Percentiles rank a stretch among this genome's conserved stretches.
Evolutionary conservation across 2,797 vertebrate species (phyloP).

Genomic region (Paramormyrops hopkinsi): DNA sequence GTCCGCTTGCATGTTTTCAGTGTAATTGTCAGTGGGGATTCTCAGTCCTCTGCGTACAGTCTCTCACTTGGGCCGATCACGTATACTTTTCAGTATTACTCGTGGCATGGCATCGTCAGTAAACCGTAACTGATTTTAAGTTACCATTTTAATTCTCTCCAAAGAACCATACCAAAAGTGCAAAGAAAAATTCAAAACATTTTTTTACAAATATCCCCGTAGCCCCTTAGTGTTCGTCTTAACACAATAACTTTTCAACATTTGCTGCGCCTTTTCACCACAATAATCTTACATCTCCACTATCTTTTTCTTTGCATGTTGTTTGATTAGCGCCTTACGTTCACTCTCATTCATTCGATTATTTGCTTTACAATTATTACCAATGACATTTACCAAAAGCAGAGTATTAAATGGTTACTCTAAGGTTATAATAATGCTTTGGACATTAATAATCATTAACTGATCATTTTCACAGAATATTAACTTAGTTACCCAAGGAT

Average conservation of each 20-base stretch:
- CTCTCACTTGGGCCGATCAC: background rate
- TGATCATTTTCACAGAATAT: background rate
- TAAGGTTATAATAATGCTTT: background rate
- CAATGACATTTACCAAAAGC: background rate
- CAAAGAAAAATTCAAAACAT: background rate
- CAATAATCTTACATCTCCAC: background rate
- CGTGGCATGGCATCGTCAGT: background rate
- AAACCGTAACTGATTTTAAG: background rate
- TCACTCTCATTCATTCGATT: background rate
- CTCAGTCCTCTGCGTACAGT: background rate
- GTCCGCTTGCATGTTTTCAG: constrained; percentile 8
- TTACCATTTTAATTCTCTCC: background rate
- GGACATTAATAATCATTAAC: background rate
- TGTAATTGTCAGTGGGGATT: constrained; percentile 6
- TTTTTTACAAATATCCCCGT: background rate
- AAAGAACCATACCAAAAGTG: background rate
- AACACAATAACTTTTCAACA: background rate
- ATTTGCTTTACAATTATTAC: background rate
- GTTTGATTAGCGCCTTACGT: background rate
- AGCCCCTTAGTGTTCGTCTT: background rate
- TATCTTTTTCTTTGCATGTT: background rate
- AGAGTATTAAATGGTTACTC: background rate
- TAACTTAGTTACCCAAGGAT: background rate
- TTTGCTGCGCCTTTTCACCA: background rate
- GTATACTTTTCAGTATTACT: background rate